phyloP scores from a whole-genome alignment of 2,888 invertebrate genomes.

The Epirrita christyi region DNA sequence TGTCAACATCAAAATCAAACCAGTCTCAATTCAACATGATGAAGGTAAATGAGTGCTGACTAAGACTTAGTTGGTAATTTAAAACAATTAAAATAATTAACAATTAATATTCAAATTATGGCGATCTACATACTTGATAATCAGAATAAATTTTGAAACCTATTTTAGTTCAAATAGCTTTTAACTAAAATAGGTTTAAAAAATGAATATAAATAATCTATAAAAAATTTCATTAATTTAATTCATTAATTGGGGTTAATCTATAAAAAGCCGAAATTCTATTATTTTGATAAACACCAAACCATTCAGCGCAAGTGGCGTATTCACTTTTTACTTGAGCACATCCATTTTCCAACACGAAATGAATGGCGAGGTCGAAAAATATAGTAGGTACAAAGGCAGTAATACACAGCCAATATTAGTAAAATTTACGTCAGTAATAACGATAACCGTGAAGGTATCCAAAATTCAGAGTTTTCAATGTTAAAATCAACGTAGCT shows the following conservation, averaged over 20 bases:
- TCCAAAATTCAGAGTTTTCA: background rate
- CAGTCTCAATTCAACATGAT: background rate
- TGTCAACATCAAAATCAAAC: slow-evolving; percentile 1
- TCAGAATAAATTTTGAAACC: too few relatives aligned
- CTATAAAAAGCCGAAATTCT: too few relatives aligned
- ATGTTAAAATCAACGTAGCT: too few relatives aligned
- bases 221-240: too few relatives aligned
- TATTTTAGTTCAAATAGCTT: too few relatives aligned
- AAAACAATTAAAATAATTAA: too few relatives aligned
- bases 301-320: slow-evolving; percentile 34
- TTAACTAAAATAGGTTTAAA: slow-evolving; percentile 7
- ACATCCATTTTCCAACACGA: slow-evolving; percentile 65
- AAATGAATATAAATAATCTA: too few relatives aligned
- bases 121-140: slow-evolving; percentile 23
- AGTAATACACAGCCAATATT: slow-evolving; percentile 12
- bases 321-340: slow-evolving; percentile 53
- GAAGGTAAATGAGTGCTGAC: slow-evolving; percentile 1
- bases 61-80: slow-evolving; percentile 1
- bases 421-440: background rate
- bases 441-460: slow-evolving; percentile 29
- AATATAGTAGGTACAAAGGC: slow-evolving; percentile 8
- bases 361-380: slow-evolving; percentile 48
- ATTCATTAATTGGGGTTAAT: too few relatives aligned
- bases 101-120: too few relatives aligned
- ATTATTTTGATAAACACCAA: too few relatives aligned